Base-by-base conservation (phyloP, 2,888 invertebrate genomes). In the Aromia moschata region DNA sequence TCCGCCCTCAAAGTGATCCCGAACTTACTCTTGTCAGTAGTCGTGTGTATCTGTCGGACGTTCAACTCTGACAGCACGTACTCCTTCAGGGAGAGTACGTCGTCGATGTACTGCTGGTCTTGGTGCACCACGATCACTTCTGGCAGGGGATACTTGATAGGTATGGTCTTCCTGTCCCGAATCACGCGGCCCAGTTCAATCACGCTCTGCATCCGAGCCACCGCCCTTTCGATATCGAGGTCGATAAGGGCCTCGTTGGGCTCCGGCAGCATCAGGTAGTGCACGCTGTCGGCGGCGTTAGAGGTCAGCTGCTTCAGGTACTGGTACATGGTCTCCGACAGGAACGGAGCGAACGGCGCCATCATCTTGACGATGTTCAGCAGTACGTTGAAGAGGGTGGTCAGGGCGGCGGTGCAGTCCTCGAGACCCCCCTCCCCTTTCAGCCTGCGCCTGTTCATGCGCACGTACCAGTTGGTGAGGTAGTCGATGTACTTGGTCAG, bases 391-490 rank as follows among this genome's bases (percentile, higher is more conserved):
- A 91, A 96, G 5, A 99, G 84, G 0, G 98, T 95, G 68, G 92
- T 89, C 54, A 99, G 81, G 0, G 98, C 94, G 55, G 88, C 84
- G 60, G 88, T 85, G 74, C 95, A 94, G 75, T 98, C 97, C 20
- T 87, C 84, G 1, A 84, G 77, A 0, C 94, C 94, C 65, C 84
- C 85, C 75, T 97, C 96, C 36, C 98, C 98, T 84, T 98, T 98
- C 60, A 99, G 87, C 49, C 99, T 86, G 72, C 90, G 92, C 56
- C 99, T 87, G 80, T 99, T 99, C 89, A 99, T 92, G 64, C 98
- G 86, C 20, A 99, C 96, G 79, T 98, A 99, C 97, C 98, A 98
- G 80, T 99, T 99, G 18, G 98, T 99, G 2, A 99, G 86, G 77
- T 98, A 94, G 76, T 98, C 98, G 67, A 99, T 95, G 80, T 96